Evolutionary conservation across 2,797 vertebrate genomes (phyloP).

Genomic region (Acanthiza pusilla): DNA sequence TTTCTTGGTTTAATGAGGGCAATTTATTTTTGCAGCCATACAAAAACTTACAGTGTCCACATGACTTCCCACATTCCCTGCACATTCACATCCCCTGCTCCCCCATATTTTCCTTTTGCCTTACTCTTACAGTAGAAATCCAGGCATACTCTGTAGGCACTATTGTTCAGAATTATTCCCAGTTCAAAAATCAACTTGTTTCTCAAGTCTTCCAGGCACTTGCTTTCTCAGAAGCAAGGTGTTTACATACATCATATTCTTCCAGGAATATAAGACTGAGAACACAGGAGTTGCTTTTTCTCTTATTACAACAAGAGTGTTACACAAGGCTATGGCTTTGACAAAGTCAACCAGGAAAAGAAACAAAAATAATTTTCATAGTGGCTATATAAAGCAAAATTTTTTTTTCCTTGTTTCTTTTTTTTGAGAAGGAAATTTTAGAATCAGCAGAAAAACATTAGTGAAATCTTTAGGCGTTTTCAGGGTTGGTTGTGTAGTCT

Average conservation of each 20-base stretch:
- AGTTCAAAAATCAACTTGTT: not conserved
- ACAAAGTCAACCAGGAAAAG: not conserved
- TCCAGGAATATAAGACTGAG: not conserved
- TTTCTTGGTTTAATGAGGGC: not conserved
- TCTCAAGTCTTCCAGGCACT: not conserved
- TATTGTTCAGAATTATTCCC: not conserved
- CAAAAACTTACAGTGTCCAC: constrained; percentile 10
- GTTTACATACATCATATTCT: not conserved
- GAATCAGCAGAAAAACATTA: not conserved
- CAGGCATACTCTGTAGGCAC: not conserved
- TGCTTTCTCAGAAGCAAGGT: not conserved
- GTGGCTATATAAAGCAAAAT: not conserved
- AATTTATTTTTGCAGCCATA: constrained; percentile 9
- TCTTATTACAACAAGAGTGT: not conserved
- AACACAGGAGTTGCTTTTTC: not conserved
- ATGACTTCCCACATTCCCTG: not conserved
- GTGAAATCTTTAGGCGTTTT: not conserved
- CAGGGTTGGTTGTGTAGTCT: not conserved
- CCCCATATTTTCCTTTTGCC: not conserved
- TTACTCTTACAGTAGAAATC: not conserved
- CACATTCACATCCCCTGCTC: not conserved
- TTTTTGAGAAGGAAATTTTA: not conserved
- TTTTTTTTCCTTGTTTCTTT: not conserved
- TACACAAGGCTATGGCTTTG: not conserved
- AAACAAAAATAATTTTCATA: not conserved